phyloP scores from a whole-genome alignment of 2,797 vertebrate genomes.

The Squalus acanthias region DNA sequence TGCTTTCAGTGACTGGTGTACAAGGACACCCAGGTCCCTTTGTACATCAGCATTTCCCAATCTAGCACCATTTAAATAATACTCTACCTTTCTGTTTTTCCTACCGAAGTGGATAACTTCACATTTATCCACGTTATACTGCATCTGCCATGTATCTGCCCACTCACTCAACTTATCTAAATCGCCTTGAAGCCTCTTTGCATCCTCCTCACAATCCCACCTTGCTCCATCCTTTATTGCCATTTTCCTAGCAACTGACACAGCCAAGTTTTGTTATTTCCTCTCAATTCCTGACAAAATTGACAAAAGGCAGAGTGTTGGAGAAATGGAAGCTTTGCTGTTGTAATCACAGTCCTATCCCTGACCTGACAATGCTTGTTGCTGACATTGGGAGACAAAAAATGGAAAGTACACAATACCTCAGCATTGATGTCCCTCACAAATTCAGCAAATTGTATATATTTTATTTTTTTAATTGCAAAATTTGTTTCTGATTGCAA shows the following conservation, averaged over 20 bases:
- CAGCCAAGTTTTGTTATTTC: neutral
- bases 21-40: too few species aligned
- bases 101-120: too few species aligned
- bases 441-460: neutral
- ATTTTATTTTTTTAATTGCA: neutral
- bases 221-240: too few species aligned
- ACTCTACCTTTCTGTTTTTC: too few species aligned
- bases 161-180: too few species aligned
- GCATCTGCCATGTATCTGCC: too few species aligned
- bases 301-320: neutral
- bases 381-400: neutral
- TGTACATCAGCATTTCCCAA: too few species aligned
- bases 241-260: neutral
- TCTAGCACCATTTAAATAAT: too few species aligned
- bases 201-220: too few species aligned
- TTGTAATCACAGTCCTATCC: neutral
- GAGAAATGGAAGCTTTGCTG: neutral
- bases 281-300: neutral
- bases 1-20: too few species aligned
- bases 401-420: neutral
- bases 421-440: neutral
- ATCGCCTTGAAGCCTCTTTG: too few species aligned
- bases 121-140: too few species aligned
- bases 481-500: neutral
- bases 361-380: neutral